Conservation (phyloP, 1,140 invertebrate species). For the Listronotus bonariensis region DNA sequence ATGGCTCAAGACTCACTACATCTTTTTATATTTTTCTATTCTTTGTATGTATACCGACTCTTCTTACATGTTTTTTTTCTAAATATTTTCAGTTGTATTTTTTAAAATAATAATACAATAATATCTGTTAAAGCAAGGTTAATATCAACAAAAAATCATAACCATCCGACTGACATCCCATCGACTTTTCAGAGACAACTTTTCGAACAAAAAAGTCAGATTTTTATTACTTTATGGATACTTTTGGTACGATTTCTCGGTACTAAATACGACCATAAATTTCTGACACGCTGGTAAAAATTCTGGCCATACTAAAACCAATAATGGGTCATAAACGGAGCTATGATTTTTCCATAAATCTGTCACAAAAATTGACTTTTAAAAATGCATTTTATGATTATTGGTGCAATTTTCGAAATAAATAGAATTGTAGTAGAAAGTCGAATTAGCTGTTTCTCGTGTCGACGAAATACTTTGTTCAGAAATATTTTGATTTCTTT, state of each 20-base stretch:
- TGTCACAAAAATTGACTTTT: not conserved
- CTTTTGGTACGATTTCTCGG: constrained; percentile 2
- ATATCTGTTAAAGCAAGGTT: no score
- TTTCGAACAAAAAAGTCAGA: not conserved
- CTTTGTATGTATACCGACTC: no score
- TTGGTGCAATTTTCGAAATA: constrained; percentile 8
- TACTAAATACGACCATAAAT: constrained; percentile 9
- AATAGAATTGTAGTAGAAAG: constrained; percentile 19
- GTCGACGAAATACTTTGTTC: no score
- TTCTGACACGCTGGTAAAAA: constrained; percentile 8
- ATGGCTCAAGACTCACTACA: no score
- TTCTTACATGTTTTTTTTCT: no score
- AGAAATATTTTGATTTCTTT: no score
- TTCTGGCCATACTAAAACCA: constrained; percentile 10
- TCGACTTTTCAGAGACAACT: no score
- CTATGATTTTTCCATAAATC: not conserved
- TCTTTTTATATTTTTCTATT: no score
- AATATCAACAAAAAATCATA: no score
- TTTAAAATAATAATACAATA: no score
- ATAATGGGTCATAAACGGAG: constrained; percentile 6
- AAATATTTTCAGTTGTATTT: no score
- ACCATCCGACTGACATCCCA: no score
- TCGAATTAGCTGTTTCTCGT: not conserved
- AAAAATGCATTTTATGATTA: not conserved
- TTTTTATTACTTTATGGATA: not conserved